These are phyloP conservation scores for Andrena praecox DNA, from an alignment of 2,888 invertebrate species.

Conservation along the genomic window DNA sequence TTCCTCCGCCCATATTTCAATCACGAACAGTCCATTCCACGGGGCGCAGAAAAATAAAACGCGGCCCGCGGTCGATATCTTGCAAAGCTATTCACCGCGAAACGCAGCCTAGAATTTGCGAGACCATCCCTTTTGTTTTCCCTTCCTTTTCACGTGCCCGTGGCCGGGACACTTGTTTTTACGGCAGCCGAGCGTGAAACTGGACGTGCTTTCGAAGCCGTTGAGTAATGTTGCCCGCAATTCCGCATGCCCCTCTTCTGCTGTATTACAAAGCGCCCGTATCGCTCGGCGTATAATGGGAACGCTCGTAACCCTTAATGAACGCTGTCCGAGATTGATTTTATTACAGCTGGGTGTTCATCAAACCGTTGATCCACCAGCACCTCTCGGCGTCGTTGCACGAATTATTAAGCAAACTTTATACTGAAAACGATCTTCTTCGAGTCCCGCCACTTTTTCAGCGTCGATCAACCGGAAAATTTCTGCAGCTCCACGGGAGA, in stretches of 20 bases:
- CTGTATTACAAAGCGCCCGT: slow-evolving; percentile 44
- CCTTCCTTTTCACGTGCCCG: slow-evolving; percentile 47
- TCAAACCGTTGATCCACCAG: neutral
- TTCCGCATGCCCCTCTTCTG: slow-evolving; percentile 63
- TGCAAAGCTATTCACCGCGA: slow-evolving; percentile 49
- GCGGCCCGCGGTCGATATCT: slow-evolving; percentile 39
- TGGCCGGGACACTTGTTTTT: slow-evolving; percentile 61
- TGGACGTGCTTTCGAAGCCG: slow-evolving; percentile 69
- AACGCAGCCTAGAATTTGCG: slow-evolving; percentile 49
- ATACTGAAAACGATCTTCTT: neutral
- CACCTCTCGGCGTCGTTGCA: neutral
- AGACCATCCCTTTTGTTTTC: slow-evolving; percentile 63
- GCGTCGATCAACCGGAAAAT: slow-evolving; percentile 1
- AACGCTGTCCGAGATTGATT: slow-evolving; percentile 38
- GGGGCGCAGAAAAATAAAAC: slow-evolving; percentile 46
- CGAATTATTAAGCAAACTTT: neutral
- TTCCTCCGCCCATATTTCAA: slow-evolving; percentile 27
- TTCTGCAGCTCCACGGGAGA: neutral
- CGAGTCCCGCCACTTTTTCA: too few species aligned
- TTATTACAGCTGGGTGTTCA: neutral
- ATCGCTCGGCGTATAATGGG: slow-evolving; percentile 53
- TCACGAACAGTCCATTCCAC: slow-evolving; percentile 5
- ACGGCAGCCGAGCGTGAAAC: slow-evolving; percentile 69
- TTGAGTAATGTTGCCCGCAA: slow-evolving; percentile 76
- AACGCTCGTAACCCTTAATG: slow-evolving; percentile 36